Base-by-base conservation (phyloP, 1,140 invertebrate species). In the Penaeus japonicus region DNA sequence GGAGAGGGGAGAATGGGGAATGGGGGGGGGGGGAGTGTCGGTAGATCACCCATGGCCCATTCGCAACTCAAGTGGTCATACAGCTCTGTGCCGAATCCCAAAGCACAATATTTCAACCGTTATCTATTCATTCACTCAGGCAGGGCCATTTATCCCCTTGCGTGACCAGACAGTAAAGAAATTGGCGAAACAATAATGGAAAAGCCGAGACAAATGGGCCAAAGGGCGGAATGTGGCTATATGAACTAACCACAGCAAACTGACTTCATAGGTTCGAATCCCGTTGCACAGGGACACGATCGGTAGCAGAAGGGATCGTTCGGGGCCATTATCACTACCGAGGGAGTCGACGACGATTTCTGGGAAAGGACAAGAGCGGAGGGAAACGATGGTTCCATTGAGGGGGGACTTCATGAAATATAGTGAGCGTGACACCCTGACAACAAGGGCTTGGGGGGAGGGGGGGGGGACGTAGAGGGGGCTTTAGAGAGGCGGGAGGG, bases 111-210 rank as follows among this genome's bases (percentile, higher is more conserved):
- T 83, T 83, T 83, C 81, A 83, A 83, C 81, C 81, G 81, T 83
- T 83, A 83, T 83, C 81, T 83, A 83, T 83, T 83, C 32, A 83
- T 83, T 83, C 81, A 83, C 81, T 83, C 81, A 65, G 81, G 81
- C 81, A 83, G 81, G 20, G 4, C 81, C 57, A 83, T 83, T 83
- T 83, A 83, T 83, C 81, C 81, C 81, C 81, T 83, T 83, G 81
- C 81, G 57, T 83, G 81, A 83, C 47, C 81, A 55, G 55, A 83
- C 57, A 83, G 81, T 83, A 83, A 83, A 83, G 81, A 59, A 83
- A 83, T 83, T 83, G 81, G 81, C 81, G 81, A 83, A 83, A 83
- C 81, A 83, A 83, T 65, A 47, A 83, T 83, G 81, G 39, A 83
- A 83, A 83, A 83, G 81, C 27, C 81, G 81, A 83, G 81, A 83